Evolutionary conservation across 2,888 invertebrate genomes (phyloP).

Genomic region (Sepiola atlantica): DNA sequence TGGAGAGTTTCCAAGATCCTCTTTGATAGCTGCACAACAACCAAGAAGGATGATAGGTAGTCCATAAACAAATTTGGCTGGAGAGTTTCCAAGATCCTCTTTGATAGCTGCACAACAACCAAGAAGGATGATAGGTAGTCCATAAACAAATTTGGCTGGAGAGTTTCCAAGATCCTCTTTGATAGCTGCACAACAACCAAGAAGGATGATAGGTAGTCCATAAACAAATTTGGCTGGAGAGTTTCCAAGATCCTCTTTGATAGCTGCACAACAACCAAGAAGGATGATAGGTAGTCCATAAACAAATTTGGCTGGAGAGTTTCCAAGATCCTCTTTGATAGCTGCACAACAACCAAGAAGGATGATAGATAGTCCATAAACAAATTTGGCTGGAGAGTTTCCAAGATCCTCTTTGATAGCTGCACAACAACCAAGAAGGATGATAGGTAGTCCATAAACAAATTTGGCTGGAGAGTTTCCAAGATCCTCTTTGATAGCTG

Average conservation of each 20-base stretch:
- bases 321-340: not conserved
- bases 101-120: not conserved
- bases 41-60: not conserved
- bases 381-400: not conserved
- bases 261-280: not conserved
- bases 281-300: no score
- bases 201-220: not conserved
- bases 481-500: not conserved
- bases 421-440: not conserved
- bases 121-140: not conserved
- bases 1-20: not conserved
- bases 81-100: not conserved
- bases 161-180: not conserved
- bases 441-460: no score
- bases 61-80: not conserved
- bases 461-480: not conserved
- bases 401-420: not conserved
- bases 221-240: not conserved
- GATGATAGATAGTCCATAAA: no score
- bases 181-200: not conserved
- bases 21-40: not conserved
- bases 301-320: not conserved
- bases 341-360: not conserved
- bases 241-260: not conserved
- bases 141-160: not conserved